phyloP scores from a whole-genome alignment of 2,797 vertebrate species.

The Acropternis orthonyx region DNA sequence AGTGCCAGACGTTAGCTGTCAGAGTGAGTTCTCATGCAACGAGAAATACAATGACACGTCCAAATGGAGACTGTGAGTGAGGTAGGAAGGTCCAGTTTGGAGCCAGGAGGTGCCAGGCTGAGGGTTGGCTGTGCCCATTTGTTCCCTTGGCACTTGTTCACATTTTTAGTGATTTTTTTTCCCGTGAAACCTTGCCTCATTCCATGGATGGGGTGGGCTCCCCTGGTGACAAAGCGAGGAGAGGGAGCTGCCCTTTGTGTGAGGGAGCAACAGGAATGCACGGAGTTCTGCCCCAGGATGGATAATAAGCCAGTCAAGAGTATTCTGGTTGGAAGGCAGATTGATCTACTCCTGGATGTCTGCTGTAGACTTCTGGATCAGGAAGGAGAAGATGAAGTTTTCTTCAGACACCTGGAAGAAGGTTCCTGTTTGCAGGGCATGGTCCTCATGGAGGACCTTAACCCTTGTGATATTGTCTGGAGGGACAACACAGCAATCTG shows the following conservation, averaged over 20 bases:
- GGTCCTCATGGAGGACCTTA: background rate
- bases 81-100: background rate
- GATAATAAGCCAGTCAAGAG: background rate
- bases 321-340: background rate
- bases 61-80: background rate
- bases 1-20: background rate
- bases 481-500: background rate
- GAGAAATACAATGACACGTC: background rate
- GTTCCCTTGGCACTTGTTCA: background rate
- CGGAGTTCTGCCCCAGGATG: background rate
- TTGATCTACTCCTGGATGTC: background rate
- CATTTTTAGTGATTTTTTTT: background rate
- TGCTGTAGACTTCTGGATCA: rapidly evolving
- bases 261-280: background rate
- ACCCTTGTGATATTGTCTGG: background rate
- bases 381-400: background rate
- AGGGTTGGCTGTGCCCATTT: rapidly evolving
- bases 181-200: background rate
- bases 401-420: background rate
- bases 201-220: background rate
- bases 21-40: background rate
- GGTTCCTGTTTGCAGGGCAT: background rate
- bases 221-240: background rate
- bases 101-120: background rate
- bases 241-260: background rate